Base-by-base conservation (phyloP, 2,797 vertebrate species). In the Sebastes trivittatus region DNA sequence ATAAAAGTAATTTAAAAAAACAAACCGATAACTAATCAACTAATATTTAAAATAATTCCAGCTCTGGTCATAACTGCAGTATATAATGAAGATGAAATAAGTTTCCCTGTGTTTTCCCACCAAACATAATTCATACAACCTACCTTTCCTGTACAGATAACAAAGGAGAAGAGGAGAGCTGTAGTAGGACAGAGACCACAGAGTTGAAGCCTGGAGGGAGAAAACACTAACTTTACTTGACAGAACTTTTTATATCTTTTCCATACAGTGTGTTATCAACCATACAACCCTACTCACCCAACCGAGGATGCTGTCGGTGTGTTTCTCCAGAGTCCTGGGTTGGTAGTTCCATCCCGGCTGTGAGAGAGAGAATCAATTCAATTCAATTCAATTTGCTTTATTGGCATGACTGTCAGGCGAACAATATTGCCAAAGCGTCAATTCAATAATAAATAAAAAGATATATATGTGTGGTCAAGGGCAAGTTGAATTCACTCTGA, bases 71-170 rank as follows among this genome's bases (percentile, higher is more conserved):
- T 30, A 22, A 22, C 55, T 22, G 32, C 10, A 16, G 22, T 25
- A 3, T 46, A 7, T 2, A 20, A 30, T 18, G 1, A 14, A 46
- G 4, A 73, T 67, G n/a, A 66, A 20, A 38, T 29, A 16, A 2
- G 13, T 54, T 20, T 30, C 16, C 4, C 18, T 7, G 1, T 63
- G 30, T 34, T 23, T 34, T 11, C 25, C 13, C 11, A 27, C 23
- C 25, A 62, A 68, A 61, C 20, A 56, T 25, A 32, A 54, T 11
- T 22, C 3, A 52, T 13, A 36, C 11, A 69, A 52, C 82, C 14
- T 94, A 98, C 97, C 97, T 97, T 98, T 98, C 87, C 97, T 97
- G 94, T 98, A 98, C 70, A 98, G 93, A 90, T 97, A 98, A 90
- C 97, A 96, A 82, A 97, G 93, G 55, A 97, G 94, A 25, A 98